Evolutionary conservation across 1,140 invertebrate genomes (phyloP), one percentile per base, ranked within the genome.

Genomic region (Bombus confusus): DNA sequence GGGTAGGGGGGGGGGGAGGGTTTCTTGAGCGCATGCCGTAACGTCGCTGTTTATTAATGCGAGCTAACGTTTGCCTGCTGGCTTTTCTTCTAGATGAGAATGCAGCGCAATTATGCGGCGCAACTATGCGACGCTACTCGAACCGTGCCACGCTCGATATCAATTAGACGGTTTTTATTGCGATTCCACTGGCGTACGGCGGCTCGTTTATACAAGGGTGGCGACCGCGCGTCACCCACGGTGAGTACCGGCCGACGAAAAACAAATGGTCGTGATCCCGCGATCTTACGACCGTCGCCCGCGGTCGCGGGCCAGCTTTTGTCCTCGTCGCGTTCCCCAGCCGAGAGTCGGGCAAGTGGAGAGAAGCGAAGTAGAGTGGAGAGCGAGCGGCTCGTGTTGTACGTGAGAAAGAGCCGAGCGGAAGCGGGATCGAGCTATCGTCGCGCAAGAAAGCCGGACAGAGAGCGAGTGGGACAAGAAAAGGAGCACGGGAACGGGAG

Each of bases 331-430:
- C 47, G 47, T 52, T 52, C 47, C 22, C 18, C 47, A 52, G 18
- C 47, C 47, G 47, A 22, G 47, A 52, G 47, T 52, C 47, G 18
- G 47, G 18, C 18, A 22, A 68, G 31, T 34, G 18, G 64, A 68
- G 64, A 31, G 15, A 9, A n/a, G 37, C 39, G 39, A 59, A 64
- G 59, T 22, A 52, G 31, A 22, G 31, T 31, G 31, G 2, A 18
- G 57, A 18, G n/a, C 59, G 57, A 37, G 25, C 57, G n/a, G 43
- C 52, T 59, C 78, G 68, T 85, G 62, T 81, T 76, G 81, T 83
- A 89, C 86, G 86, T 87, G 86, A 87, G 89, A 89, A 90, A 86
- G 80, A 74, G 41, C 34, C 68, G 59, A 76, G 64, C 80, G 83
- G 81, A 89, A 87, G 83, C 68, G 59, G 74, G 79, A 85, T 52